These are phyloP conservation scores for Ceratothoa steindachneri DNA, from an alignment of 2,888 invertebrate species.

Conservation along the genomic window DNA sequence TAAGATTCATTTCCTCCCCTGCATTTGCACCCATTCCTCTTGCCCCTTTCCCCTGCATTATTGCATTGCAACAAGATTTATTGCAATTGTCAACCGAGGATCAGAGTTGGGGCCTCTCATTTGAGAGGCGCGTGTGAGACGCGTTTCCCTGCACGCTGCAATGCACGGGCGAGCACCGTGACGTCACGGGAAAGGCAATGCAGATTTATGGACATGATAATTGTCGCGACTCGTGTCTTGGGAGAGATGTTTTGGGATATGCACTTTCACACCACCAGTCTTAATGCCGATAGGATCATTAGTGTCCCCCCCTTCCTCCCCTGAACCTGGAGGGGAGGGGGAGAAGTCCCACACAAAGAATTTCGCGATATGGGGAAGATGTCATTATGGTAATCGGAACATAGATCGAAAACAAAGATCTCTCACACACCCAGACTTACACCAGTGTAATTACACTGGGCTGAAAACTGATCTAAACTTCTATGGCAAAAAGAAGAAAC, in stretches of 20 bases:
- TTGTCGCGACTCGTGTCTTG: not conserved
- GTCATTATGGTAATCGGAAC: no score
- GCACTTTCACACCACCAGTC: not conserved
- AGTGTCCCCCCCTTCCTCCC: no score
- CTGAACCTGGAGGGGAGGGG: no score
- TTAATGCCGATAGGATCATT: not conserved
- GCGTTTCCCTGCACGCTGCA: not conserved
- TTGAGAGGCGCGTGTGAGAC: not conserved
- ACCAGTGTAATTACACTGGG: no score
- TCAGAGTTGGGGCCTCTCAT: not conserved
- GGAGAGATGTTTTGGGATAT: no score
- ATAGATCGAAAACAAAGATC: no score
- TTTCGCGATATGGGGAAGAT: no score
- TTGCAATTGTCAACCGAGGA: not conserved
- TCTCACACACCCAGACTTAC: no score
- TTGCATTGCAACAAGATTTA: not conserved
- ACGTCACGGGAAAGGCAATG: not conserved
- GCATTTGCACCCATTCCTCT: not conserved
- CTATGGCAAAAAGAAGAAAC: no score
- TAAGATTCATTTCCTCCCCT: not conserved
- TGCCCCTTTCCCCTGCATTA: not conserved
- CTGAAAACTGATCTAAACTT: no score
- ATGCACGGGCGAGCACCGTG: not conserved
- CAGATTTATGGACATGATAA: not conserved
- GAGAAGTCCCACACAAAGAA: no score